A percentile compares a stretch with the other conserved stretches of the same genome.
These are phyloP conservation scores for Callochromis pleurospilus DNA, from an alignment of 2,113 vertebrate species.

Conservation along the genomic window DNA sequence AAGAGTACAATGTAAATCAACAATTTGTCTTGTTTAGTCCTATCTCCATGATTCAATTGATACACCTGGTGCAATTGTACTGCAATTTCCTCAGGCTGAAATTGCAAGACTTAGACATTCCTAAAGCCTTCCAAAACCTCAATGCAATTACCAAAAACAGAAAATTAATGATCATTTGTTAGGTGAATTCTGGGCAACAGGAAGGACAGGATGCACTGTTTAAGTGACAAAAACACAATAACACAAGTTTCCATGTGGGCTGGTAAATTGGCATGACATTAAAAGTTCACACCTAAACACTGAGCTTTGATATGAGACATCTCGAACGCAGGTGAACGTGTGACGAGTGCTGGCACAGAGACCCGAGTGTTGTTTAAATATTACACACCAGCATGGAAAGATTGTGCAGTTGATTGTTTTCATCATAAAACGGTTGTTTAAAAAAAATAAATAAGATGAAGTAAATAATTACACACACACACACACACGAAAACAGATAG, in stretches of 20 bases:
- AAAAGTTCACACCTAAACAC: not conserved
- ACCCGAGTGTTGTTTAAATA: not conserved
- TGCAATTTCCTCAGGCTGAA: not conserved
- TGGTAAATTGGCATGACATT: not conserved
- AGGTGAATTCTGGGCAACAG: not conserved
- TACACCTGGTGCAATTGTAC: not conserved
- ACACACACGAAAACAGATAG: not conserved
- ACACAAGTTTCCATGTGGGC: not conserved
- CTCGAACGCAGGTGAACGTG: not conserved
- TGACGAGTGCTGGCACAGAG: not conserved
- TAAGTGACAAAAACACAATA: not conserved
- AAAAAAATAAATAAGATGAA: not conserved
- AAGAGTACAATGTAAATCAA: not conserved
- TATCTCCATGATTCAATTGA: not conserved
- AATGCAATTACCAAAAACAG: not conserved
- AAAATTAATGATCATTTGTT: not conserved
- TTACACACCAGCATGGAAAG: not conserved
- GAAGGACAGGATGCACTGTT: not conserved
- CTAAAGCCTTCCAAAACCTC: constrained; percentile 20
- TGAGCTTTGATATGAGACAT: not conserved
- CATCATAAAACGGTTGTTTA: not conserved
- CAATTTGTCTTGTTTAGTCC: not conserved
- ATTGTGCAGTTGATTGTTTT: not conserved
- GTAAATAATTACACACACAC: not conserved
- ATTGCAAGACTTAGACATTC: constrained; percentile 31